Evolutionary conservation across 2,113 vertebrate species (phyloP).

Genomic region (Nycticryphes semicollaris): DNA sequence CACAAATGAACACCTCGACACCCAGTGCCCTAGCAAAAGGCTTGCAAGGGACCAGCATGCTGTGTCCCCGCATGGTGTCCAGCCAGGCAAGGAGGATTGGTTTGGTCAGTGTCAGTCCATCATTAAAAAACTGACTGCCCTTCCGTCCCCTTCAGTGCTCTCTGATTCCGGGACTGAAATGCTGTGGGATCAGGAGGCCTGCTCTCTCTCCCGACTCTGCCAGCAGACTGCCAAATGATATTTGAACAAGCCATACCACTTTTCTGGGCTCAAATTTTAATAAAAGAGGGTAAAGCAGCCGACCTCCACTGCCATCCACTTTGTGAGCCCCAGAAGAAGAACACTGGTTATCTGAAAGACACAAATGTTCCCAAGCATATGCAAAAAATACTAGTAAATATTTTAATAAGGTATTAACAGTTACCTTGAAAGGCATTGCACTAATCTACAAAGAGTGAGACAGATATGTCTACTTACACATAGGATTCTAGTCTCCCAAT

Average conservation of each 20-base stretch:
- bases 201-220: neutral
- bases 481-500: neutral
- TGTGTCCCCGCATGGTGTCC: rapidly evolving
- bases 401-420: neutral
- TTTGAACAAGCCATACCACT: neutral
- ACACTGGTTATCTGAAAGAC: neutral
- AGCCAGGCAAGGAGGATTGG: neutral
- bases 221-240: neutral
- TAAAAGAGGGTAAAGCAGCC: neutral
- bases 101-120: neutral
- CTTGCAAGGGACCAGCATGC: neutral
- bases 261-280: neutral
- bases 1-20: neutral
- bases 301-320: neutral
- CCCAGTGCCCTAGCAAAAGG: neutral
- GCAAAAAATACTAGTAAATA: neutral
- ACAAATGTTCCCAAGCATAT: neutral
- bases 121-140: neutral
- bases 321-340: neutral
- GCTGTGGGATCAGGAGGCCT: neutral
- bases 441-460: neutral
- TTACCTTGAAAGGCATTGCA: neutral
- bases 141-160: too few relatives aligned
- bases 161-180: neutral
- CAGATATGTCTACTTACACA: neutral